Evolutionary conservation across 2,797 vertebrate species (phyloP).

Genomic region (Alauda arvensis): DNA sequence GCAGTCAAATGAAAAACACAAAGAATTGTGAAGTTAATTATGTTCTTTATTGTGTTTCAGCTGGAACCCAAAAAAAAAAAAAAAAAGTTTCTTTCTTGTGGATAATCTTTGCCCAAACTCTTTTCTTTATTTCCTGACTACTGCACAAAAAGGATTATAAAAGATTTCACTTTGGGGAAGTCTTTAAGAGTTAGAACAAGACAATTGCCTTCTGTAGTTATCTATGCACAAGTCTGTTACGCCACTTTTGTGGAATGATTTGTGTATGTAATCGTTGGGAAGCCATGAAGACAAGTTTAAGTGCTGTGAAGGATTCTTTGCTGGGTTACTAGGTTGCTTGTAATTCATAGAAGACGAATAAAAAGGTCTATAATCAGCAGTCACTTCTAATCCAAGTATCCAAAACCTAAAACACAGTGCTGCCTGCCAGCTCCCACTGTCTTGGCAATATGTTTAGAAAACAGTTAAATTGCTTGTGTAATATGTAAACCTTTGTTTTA

Average conservation of each 20-base stretch:
- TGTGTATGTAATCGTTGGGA: slow-evolving; percentile 93
- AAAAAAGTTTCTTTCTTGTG: slow-evolving; percentile 74
- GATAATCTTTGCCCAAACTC: slow-evolving; percentile 80
- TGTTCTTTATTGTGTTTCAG: slow-evolving; percentile 84
- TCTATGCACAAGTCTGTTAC: slow-evolving; percentile 78
- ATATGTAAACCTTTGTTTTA: slow-evolving; percentile 98
- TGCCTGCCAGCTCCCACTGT: slow-evolving; percentile 93
- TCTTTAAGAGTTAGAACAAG: slow-evolving; percentile 80
- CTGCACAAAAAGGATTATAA: slow-evolving; percentile 91
- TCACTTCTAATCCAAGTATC: slow-evolving; percentile 83
- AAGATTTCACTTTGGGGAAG: slow-evolving; percentile 86
- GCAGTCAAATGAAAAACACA: slow-evolving; percentile 97
- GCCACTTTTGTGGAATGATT: slow-evolving; percentile 91
- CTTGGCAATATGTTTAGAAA: slow-evolving; percentile 99
- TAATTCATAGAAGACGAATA: slow-evolving; percentile 90
- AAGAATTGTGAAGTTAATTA: slow-evolving; percentile 98
- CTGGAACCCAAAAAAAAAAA: slow-evolving; percentile 79
- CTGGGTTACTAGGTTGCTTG: slow-evolving; percentile 89
- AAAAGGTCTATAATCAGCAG: slow-evolving; percentile 91
- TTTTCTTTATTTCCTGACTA: slow-evolving; percentile 81
- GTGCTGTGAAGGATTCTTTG: slow-evolving; percentile 88
- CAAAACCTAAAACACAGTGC: slow-evolving; percentile 79
- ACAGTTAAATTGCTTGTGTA: slow-evolving; percentile 98
- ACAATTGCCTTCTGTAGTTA: slow-evolving; percentile 83
- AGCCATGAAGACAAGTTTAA: slow-evolving; percentile 88